Percentiles rank a stretch among this genome's conserved stretches.
Conservation (phyloP, 2,113 vertebrate genomes). For the Nothocercus nigrocapillus region DNA sequence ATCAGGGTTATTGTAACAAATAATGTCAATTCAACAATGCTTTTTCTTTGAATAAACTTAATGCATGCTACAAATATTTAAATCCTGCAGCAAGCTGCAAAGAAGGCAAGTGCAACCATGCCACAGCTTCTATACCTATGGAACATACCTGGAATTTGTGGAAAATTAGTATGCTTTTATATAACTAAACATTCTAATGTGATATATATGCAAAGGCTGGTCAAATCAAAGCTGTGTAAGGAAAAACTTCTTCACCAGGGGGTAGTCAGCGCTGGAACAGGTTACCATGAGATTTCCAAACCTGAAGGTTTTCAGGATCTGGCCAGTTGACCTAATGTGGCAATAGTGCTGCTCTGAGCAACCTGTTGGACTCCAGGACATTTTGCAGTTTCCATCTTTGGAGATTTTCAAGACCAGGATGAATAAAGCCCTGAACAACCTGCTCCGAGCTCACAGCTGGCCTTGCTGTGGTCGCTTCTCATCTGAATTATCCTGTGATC, state of each 20-base stretch:
- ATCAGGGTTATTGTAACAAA: background rate
- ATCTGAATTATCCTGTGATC: background rate
- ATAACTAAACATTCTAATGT: background rate
- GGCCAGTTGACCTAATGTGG: background rate
- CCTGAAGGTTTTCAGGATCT: background rate
- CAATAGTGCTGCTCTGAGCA: background rate
- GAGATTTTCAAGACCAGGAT: background rate
- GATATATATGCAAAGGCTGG: background rate
- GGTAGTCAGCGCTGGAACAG: background rate
- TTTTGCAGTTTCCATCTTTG: background rate
- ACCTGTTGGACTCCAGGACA: background rate
- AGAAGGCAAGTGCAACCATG: background rate
- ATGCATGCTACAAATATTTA: background rate
- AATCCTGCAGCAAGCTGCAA: background rate
- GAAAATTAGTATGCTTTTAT: background rate
- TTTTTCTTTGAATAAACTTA: background rate
- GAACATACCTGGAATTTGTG: background rate
- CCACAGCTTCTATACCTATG: background rate
- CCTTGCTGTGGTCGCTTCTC: background rate
- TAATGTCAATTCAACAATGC: background rate
- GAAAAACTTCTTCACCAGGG: background rate
- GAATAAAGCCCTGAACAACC: background rate
- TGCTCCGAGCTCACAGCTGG: background rate
- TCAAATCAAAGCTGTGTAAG: background rate
- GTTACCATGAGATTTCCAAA: background rate